phyloP scores from a whole-genome alignment of 2,888 invertebrate species.

The Seira sanloemensis region DNA sequence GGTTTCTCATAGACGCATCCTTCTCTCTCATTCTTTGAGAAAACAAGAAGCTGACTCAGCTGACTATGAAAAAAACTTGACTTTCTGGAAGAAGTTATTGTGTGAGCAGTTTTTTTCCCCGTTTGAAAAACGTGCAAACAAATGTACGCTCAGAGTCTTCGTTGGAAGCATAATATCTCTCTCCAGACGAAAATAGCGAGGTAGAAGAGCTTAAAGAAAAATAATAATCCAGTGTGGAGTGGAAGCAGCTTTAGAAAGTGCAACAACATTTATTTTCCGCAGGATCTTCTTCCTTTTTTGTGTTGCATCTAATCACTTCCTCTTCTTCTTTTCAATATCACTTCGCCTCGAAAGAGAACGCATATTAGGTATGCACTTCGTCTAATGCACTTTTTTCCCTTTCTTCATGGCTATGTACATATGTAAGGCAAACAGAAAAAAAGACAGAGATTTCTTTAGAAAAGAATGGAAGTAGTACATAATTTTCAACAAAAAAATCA shows the following conservation, averaged over 20 bases:
- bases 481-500: not conserved
- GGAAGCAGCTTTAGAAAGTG: conserved; percentile 3
- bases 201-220: conserved; percentile 3
- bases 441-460: not conserved
- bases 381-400: not conserved
- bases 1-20: not conserved
- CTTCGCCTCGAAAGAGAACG: not conserved
- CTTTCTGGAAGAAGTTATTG: not conserved
- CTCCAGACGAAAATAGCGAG: no score
- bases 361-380: conserved; percentile 2
- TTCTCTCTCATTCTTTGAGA: not conserved
- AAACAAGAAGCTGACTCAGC: conserved; percentile 3
- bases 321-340: conserved; percentile 8
- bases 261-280: not conserved
- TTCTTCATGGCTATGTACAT: not conserved
- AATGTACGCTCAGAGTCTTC: not conserved
- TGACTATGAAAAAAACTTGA: conserved; percentile 3
- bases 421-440: conserved; percentile 1
- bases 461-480: not conserved
- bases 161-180: no score
- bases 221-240: conserved; percentile 14
- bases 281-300: not conserved
- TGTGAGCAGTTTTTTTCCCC: conserved; percentile 13
- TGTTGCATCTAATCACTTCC: conserved; percentile 12
- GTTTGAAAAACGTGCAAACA: not conserved